Base-by-base conservation (phyloP, 2,888 invertebrate genomes). In the Nemotelus pantherinus region DNA sequence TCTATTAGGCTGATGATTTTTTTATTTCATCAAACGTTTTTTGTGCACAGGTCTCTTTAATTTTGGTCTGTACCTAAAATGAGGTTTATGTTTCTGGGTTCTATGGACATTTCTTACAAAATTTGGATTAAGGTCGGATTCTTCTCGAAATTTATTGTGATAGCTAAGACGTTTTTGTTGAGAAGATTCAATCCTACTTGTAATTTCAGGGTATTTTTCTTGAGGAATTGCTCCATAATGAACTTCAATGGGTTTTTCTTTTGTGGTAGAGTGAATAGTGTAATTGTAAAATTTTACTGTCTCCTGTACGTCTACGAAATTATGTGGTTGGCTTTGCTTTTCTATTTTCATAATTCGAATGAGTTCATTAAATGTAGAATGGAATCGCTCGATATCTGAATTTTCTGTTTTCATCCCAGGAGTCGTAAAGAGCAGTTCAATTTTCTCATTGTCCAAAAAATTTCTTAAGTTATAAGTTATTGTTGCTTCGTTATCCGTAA, bases 331-430 rank as follows among this genome's bases (percentile, higher is more conserved):
- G 43, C 43, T 63, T 63, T 25, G 39, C 43, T 41, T n/a, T 63
- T 63, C 63, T 25, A 7, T 43, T 4, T 63, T 63, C 10, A 63
- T 7, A 9, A 63, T 43, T 5, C 63, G 39, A 41, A 2, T 63
- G 10, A 2, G 63, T 63, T 63, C 41, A 10, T 63, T 10, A 9
- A 63, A 3, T 43, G 63, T 63, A 7, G 2, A 7, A 63, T 63
- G 43, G 25, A 41, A 63, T 7, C 63, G 39, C 10, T 63, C 63
- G 63, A 41, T 63, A 43, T 67, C 48, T 3, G 47, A 48, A 41
- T 67, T 67, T 5, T 50, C 67, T 47, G 67, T 67, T 48, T 67
- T 67, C 9, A 67, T 7, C 4, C 63, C 63, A 5, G 2, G 63
- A 3, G 39, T 63, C 7, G 63, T 63, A 63, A 63, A 63, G 25